These are phyloP conservation scores for Mormyrus iriodes DNA, from an alignment of 2,113 vertebrate genomes.

Conservation along the genomic window DNA sequence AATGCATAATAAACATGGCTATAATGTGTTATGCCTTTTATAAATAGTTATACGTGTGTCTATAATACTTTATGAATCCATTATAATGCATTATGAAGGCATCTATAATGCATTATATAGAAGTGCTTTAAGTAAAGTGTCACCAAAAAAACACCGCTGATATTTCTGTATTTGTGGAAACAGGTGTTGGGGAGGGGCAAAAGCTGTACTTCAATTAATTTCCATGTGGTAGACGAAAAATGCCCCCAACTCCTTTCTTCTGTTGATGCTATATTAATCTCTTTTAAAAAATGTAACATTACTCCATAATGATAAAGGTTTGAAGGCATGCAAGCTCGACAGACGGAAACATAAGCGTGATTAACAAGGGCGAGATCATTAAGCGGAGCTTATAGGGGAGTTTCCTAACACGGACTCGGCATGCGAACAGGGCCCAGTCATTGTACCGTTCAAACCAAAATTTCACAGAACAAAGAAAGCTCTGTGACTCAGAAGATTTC, in stretches of 20 bases:
- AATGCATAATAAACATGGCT: too few species aligned
- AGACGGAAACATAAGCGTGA: slow-evolving; percentile 62
- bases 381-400: slow-evolving; percentile 58
- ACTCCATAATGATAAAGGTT: slow-evolving; percentile 59
- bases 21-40: background rate
- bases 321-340: slow-evolving; percentile 54
- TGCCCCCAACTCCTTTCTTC: background rate
- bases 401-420: slow-evolving; percentile 53
- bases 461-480: background rate
- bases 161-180: background rate
- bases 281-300: slow-evolving; percentile 41
- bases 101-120: background rate
- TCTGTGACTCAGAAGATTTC: background rate
- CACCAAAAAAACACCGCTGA: background rate
- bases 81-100: too few species aligned
- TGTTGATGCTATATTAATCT: background rate
- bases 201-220: slow-evolving; percentile 29
- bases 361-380: slow-evolving; percentile 60
- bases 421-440: background rate
- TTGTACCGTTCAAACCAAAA: background rate
- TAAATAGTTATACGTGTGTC: background rate
- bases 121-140: background rate
- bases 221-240: slow-evolving; percentile 14
- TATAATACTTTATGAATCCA: background rate
- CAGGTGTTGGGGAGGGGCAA: background rate